A percentile compares a stretch with the other conserved stretches of the same genome.
Conservation (phyloP, 2,888 invertebrate genomes). For the Pachymerium ferrugineum region DNA sequence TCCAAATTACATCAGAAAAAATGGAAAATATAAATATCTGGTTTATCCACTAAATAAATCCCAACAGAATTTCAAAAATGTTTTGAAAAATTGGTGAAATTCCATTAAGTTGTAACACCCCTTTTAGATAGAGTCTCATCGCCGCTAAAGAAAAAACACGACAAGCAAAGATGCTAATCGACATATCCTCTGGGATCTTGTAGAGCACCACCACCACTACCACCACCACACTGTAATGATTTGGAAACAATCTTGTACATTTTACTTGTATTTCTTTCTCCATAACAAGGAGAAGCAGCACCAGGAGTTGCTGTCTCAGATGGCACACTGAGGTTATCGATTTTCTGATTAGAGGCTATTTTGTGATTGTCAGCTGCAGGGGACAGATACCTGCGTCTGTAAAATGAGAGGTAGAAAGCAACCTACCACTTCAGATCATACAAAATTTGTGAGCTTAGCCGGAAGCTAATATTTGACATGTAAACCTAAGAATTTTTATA, state of each 20-base stretch:
- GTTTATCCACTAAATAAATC: too few relatives aligned
- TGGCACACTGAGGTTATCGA: constrained; percentile 27
- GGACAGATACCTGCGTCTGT: constrained; percentile 24
- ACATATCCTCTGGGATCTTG: background rate
- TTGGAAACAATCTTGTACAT: constrained; percentile 24
- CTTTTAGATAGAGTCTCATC: too few relatives aligned
- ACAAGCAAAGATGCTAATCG: background rate
- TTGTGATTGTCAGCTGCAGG: constrained; percentile 27
- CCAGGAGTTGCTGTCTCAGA: constrained; percentile 15
- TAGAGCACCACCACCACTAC: constrained; percentile 6
- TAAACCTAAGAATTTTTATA: background rate
- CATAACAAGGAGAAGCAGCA: background rate
- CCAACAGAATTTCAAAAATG: too few relatives aligned
- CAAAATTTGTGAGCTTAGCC: constrained; percentile 19
- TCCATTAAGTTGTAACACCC: too few relatives aligned
- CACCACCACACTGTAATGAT: background rate
- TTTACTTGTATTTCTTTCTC: constrained; percentile 22
- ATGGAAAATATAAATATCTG: too few relatives aligned
- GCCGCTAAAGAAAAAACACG: background rate
- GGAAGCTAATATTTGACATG: background rate
- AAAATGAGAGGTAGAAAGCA: constrained; percentile 23
- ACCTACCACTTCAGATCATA: constrained; percentile 10
- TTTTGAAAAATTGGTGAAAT: too few relatives aligned
- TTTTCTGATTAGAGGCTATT: constrained; percentile 27
- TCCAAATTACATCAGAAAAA: too few relatives aligned